Conservation (phyloP, 2,888 invertebrate species). For the Ypsolopha scabrella region DNA sequence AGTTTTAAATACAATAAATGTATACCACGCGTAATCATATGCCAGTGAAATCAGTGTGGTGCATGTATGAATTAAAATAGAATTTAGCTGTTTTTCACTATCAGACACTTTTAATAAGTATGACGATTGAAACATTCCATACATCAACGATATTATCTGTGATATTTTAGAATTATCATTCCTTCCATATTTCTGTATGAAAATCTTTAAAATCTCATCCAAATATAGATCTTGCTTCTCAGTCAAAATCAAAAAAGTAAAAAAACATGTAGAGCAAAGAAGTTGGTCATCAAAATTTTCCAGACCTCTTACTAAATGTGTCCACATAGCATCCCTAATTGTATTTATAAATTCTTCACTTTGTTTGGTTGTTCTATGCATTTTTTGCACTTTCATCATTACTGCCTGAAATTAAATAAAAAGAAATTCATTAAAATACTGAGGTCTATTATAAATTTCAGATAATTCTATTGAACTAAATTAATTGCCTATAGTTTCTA, state of each 20-base stretch:
- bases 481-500: too few species aligned
- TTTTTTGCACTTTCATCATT: constrained; percentile 25
- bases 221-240: constrained; percentile 29
- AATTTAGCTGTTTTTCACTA: constrained; percentile 5
- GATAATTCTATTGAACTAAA: too few species aligned
- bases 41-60: constrained; percentile 36
- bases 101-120: constrained; percentile 18
- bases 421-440: constrained; percentile 5
- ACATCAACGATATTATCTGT: constrained; percentile 40
- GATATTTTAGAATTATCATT: constrained; percentile 18
- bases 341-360: constrained; percentile 21
- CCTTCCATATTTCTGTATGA: constrained; percentile 2
- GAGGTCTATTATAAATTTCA: neutral
- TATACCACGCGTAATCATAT: constrained; percentile 64
- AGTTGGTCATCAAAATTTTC: constrained; percentile 48
- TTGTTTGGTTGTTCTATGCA: constrained; percentile 8
- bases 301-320: constrained; percentile 33
- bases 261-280: constrained; percentile 52
- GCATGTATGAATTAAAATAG: constrained; percentile 29
- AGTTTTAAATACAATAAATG: constrained; percentile 63
- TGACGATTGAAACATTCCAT: constrained; percentile 56
- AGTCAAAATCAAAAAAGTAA: constrained; percentile 28
- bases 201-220: constrained; percentile 20
- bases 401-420: constrained; percentile 41
- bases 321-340: constrained; percentile 32